Conservation (phyloP, 2,113 vertebrate genomes). For the Dasyprocta punctata region DNA sequence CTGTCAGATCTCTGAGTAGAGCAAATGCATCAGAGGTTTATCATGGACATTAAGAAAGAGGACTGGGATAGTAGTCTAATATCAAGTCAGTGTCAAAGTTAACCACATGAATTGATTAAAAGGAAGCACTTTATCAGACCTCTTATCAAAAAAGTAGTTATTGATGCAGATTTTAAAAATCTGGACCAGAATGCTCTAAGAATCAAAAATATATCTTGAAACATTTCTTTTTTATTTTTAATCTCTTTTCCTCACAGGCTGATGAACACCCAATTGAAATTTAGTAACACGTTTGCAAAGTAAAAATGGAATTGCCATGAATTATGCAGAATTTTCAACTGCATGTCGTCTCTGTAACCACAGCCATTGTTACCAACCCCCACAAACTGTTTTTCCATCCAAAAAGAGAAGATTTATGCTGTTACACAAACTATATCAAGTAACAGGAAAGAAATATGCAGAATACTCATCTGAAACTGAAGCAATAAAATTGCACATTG, state of each 20-base stretch:
- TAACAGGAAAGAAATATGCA: neutral
- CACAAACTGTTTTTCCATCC: neutral
- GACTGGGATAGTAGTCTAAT: slow-evolving; percentile 67
- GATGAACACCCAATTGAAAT: slow-evolving; percentile 22
- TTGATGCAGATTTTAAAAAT: slow-evolving; percentile 33
- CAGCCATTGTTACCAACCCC: neutral
- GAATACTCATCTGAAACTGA: neutral
- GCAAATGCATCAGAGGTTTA: slow-evolving; percentile 71
- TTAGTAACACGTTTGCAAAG: slow-evolving; percentile 31
- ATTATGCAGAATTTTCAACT: slow-evolving; percentile 26
- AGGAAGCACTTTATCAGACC: slow-evolving; percentile 58
- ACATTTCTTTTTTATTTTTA: neutral
- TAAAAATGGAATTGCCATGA: slow-evolving; percentile 45
- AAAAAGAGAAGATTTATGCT: neutral
- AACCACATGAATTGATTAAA: slow-evolving; percentile 75
- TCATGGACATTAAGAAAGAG: slow-evolving; percentile 72
- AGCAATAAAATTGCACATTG: neutral
- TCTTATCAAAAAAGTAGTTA: slow-evolving; percentile 68
- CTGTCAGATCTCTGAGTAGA: slow-evolving; percentile 61
- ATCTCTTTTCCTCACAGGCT: neutral
- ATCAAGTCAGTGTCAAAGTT: slow-evolving; percentile 71
- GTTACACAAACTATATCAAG: neutral
- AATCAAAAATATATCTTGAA: slow-evolving; percentile 64
- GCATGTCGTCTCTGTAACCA: neutral
- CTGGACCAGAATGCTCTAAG: neutral